phyloP scores from a whole-genome alignment of 92 coral and sea anemone species.

The Pocillopora meandrina region DNA sequence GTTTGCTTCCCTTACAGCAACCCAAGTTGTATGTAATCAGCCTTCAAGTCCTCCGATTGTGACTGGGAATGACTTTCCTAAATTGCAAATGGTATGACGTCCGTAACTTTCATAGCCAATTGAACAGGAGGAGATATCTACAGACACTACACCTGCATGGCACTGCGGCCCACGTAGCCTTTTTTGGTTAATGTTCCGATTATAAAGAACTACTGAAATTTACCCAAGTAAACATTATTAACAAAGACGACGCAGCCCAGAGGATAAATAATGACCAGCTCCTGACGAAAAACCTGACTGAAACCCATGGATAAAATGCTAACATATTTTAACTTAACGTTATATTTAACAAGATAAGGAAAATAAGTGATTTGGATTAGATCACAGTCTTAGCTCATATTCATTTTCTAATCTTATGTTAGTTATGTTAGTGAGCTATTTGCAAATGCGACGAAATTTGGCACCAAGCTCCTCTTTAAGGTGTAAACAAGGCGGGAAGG shows the following conservation, averaged over 20 bases:
- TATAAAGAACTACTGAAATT: not conserved
- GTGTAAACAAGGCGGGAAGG: no score
- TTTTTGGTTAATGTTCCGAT: not conserved
- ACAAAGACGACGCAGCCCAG: not conserved
- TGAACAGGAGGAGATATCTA: not conserved
- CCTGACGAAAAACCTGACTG: no score
- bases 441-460: no score
- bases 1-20: slow-evolving; percentile 12
- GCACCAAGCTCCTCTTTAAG: no score
- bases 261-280: no score
- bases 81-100: not conserved
- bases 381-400: no score
- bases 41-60: not conserved
- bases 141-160: not conserved
- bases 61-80: not conserved
- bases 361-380: no score
- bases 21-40: not conserved
- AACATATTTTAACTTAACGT: no score
- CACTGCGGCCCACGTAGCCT: not conserved
- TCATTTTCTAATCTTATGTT: no score
- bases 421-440: no score
- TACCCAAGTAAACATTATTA: not conserved
- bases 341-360: no score
- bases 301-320: no score
- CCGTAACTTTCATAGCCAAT: not conserved